Conservation (phyloP, 1,140 invertebrate genomes). For the Hylaeus anthracinus region DNA sequence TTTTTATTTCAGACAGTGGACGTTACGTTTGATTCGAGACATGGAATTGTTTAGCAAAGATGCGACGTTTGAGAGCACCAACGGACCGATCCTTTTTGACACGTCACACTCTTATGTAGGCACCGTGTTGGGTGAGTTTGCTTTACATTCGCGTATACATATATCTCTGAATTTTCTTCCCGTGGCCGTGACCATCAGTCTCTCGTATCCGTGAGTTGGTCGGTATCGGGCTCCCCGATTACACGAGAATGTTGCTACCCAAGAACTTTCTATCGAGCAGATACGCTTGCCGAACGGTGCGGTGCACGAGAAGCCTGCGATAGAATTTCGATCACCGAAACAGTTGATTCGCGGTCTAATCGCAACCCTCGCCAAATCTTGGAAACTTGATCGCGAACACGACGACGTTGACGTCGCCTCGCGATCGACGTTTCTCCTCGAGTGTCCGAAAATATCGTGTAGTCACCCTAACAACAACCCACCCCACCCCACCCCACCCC, state of each 20-base stretch:
- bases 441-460: background rate
- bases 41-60: slow-evolving; percentile 88
- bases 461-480: slow-evolving; percentile 17
- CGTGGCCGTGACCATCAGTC: background rate
- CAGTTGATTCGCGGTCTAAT: background rate
- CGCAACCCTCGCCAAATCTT: background rate
- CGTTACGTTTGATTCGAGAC: slow-evolving; percentile 87
- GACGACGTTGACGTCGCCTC: background rate
- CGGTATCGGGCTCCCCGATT: background rate
- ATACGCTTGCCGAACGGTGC: background rate
- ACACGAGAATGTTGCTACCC: background rate
- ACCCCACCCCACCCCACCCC: background rate
- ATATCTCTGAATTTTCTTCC: background rate
- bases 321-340: background rate
- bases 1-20: slow-evolving; percentile 87
- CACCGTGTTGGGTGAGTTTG: slow-evolving; percentile 87
- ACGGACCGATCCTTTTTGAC: slow-evolving; percentile 88
- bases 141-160: background rate
- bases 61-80: slow-evolving; percentile 88
- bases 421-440: background rate
- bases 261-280: background rate
- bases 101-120: slow-evolving; percentile 88
- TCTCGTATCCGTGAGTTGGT: background rate
- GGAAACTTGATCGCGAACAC: slow-evolving; percentile 33
- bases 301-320: background rate